Evolutionary conservation across 2,888 invertebrate genomes (phyloP), one percentile per base, ranked within the genome.

Genomic region (Netelia virgata): DNA sequence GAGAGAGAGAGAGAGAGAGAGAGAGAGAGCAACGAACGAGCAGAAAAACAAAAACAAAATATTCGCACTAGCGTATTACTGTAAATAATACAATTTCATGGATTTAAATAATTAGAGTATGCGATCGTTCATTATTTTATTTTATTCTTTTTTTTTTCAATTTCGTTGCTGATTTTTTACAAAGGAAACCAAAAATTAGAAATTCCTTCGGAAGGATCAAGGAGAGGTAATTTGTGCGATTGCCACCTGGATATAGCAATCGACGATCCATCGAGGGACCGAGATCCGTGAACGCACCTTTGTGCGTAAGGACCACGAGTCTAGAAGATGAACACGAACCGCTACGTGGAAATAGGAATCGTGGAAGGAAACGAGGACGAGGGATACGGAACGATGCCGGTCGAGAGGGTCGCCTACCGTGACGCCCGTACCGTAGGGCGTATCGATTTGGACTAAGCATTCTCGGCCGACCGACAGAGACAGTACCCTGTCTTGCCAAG

Each of bases 401-500:
- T 18, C 11, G 63, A 74, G 47, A 43, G 63, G 11, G 63, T 43
- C 47, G n/a, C 20, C 43, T 47, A 66, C 36, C 73, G 79, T 72
- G 64, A 64, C 72, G 57, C 72, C 86, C 89, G 86, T 89, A 82
- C 87, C 87, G 87, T 85, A 89, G 89, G 89, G 90, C 89, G 90
- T 91, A 91, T 91, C 90, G 91, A 91, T 91, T 91, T 87, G 88
- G 87, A 86, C 88, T 89, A 90, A 91, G 91, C 88, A 90, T 89
- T 89, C 87, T 88, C 89, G 87, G 83, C 79, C 77, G 59, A 75
- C 75, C 20, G 55, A 16, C 18, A 53, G 47, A 20, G 43, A 53
- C 47, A 59, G 59, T 43, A 59, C 11, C 14, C 72, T 57, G 14
- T 53, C 36, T 9, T 8, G 11, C 18, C 57, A 18, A 61, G 66